Conservation (phyloP, 1,140 invertebrate species). For the Drosophila paulistorum region DNA sequence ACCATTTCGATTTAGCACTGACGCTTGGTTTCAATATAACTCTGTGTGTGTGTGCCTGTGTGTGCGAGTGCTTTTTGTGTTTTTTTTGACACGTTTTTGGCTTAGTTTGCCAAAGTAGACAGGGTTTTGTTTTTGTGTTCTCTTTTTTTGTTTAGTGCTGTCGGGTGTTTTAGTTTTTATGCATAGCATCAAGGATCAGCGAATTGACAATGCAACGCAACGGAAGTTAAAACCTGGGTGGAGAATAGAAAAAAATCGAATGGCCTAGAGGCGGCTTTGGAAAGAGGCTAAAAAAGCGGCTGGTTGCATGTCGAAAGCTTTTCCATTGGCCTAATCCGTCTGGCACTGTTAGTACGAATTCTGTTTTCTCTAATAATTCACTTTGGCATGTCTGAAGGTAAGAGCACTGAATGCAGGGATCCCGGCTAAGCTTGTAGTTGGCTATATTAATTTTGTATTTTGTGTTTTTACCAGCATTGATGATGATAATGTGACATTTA, state of each 20-base stretch:
- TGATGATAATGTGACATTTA: constrained; percentile 32
- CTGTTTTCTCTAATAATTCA: constrained; percentile 34
- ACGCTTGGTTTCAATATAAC: background rate
- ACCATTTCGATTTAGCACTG: constrained; percentile 21
- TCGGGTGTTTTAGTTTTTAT: constrained; percentile 16
- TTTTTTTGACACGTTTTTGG: constrained; percentile 61
- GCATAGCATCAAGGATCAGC: constrained; percentile 63
- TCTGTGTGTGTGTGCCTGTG: constrained; percentile 1
- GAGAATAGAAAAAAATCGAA: constrained; percentile 12
- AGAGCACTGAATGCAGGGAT: constrained; percentile 11
- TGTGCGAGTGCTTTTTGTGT: constrained; percentile 10
- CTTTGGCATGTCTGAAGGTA: background rate
- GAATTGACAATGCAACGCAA: constrained; percentile 29
- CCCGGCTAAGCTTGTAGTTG: constrained; percentile 2
- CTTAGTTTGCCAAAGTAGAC: constrained; percentile 33
- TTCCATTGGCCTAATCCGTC: constrained; percentile 56
- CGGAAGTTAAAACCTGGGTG: constrained; percentile 24
- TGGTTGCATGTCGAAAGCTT: constrained; percentile 34
- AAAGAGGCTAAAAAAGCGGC: constrained; percentile 33
- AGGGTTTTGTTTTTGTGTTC: constrained; percentile 14
- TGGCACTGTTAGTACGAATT: constrained; percentile 72
- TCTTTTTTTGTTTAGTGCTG: constrained; percentile 10
- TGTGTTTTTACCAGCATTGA: too few relatives aligned
- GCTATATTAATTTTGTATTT: too few relatives aligned
- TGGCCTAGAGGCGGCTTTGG: background rate